Evolutionary conservation across 1,140 invertebrate species (phyloP), one percentile per base, ranked within the genome.

Genomic region (Saccostrea glomerata): DNA sequence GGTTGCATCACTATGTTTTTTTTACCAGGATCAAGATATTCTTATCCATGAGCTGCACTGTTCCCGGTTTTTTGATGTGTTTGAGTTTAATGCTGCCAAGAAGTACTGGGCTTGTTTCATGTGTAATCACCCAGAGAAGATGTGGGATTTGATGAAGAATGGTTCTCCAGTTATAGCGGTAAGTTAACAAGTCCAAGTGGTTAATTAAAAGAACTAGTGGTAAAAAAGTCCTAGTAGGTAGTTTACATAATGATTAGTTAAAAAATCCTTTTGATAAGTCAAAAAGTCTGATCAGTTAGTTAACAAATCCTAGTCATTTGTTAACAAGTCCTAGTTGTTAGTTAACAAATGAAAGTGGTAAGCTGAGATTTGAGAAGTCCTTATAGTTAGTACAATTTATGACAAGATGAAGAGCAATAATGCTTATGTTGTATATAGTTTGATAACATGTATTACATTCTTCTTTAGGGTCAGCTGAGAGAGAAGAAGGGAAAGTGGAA

Each of bases 401-500:
- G 47, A 9, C 47, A 47, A 3, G 47, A 47, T 47, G 47, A 47
- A 47, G 9, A 47, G 47, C 47, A 47, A 47, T 7, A 47, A 47
- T 47, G 6, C 5, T 47, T 36, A 36, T 36, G 30, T 20, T 30
- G 70, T 77, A n/a, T 77, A n/a, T 47, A 1, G 20, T 17, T 20
- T 54, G 17, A 12, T 55, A n/a, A 12, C 9, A 85, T 55, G 84
- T 87, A 23, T 66, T 55, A 90, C 98, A 88, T 47, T 47, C 9
- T 5, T 47, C 6, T 7, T 47, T 97, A 99, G 96, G 98, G 98
- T 1, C 97, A 98, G 94, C 95, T 99, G 23, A 99, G 99, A 95
- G 98, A 99, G 95, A 99, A 99, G 95, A 98, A 98, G 95, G 98
- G 98, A 20, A 96, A 97, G 93, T 99, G 98, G 98, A 96, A 97